These are phyloP conservation scores for Trachemys scripta DNA, from an alignment of 2,113 vertebrate genomes.

Conservation along the genomic window DNA sequence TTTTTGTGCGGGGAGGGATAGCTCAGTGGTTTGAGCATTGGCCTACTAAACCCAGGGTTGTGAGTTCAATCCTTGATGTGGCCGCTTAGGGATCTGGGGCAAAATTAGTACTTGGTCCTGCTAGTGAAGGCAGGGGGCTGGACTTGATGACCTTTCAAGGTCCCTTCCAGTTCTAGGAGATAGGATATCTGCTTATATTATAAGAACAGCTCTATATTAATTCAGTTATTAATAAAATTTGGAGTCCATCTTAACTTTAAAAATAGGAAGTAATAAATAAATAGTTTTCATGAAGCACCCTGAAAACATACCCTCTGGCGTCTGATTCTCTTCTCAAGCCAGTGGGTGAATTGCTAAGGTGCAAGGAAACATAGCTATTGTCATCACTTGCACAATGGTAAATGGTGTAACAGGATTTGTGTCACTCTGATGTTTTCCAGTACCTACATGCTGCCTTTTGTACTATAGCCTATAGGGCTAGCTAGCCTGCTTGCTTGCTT, in stretches of 20 bases:
- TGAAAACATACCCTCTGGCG: not conserved
- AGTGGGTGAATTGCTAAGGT: not conserved
- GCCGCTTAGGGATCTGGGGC: too few species aligned
- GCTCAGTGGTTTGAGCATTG: too few species aligned
- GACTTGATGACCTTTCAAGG: too few species aligned
- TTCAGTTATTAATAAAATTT: not conserved
- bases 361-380: not conserved
- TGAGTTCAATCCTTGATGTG: too few species aligned
- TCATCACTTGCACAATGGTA: not conserved
- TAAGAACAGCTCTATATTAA: not conserved
- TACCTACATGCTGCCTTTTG: accelerated
- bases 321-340: not conserved
- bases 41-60: too few species aligned
- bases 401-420: not conserved
- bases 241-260: not conserved
- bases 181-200: too few species aligned
- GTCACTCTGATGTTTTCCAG: not conserved
- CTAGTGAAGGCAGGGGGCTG: too few species aligned
- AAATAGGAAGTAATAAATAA: not conserved
- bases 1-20: too few species aligned
- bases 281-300: not conserved
- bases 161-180: too few species aligned
- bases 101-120: too few species aligned
- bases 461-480: too few species aligned
- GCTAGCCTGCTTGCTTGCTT: too few species aligned